Base-by-base conservation (phyloP, 2,888 invertebrate genomes). In the Hypsopygia costalis region DNA sequence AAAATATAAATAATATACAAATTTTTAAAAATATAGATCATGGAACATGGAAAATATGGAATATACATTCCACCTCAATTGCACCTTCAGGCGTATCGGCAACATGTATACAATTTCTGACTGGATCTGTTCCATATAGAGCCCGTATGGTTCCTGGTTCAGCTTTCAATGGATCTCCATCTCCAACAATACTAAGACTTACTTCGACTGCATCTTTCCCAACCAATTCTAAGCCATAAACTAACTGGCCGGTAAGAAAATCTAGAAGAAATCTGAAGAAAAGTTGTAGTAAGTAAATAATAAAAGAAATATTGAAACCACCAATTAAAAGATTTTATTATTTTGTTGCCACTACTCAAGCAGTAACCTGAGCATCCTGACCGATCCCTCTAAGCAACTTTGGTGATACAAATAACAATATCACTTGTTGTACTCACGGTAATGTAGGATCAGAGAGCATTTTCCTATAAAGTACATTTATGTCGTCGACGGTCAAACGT, bases 221-320 rank as follows among this genome's bases (percentile, higher is more conserved):
- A 34, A 95, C 91, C 37, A 97, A 63, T 72, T 95, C 94, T 61
- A 96, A 61, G 0, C 93, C 94, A 58, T 94, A 81, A 0, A 94
- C 89, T 8, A 93, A 90, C 9, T 94, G 94, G 31, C 93, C 93
- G 16, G 91, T 91, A 20, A 96, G 73, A 63, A 91, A 88, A 43
- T 92, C 91, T 36, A 94, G 60, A 28, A 93, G 71, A 51, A 90
- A 87, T 43, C 93, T 93, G 51, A 46, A 61, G 52, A 40, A 49
- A 44, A 30, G 5, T 16, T 2, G 16, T 16, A 16, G 4, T 16
- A 2, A 16, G 2, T 16, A 16, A n/a, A n/a, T n/a, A n/a, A n/a
- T n/a, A n/a, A n/a, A n/a, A n/a, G n/a, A n/a, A n/a, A n/a, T n/a
- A n/a, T n/a, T n/a, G n/a, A n/a, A n/a, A n/a, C n/a, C n/a, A n/a